Conservation (phyloP, 1,140 invertebrate species). For the Eumeta japonica region DNA sequence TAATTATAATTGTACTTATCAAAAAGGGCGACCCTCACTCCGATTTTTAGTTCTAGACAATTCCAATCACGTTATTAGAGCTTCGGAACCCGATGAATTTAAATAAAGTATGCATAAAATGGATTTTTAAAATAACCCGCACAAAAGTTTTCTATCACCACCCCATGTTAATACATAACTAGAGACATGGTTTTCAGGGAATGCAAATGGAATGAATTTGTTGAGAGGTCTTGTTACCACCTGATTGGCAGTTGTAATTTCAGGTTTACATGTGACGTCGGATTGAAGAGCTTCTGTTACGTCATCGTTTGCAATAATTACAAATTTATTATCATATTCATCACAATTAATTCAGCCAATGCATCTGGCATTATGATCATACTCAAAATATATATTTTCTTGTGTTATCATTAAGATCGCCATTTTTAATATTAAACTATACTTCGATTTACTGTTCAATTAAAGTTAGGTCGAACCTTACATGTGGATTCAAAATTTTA, state of each 20-base stretch:
- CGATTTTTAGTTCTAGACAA: too few species aligned
- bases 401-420: too few species aligned
- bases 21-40: too few species aligned
- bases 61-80: too few species aligned
- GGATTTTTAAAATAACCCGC: conserved; percentile 43
- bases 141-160: conserved; percentile 48
- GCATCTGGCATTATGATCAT: conserved; percentile 43
- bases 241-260: conserved; percentile 33
- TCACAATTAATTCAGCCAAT: conserved; percentile 42
- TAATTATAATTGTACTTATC: too few species aligned
- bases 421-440: too few species aligned
- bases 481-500: too few species aligned
- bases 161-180: conserved; percentile 36
- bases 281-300: conserved; percentile 45
- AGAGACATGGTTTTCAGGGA: conserved; percentile 36
- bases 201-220: conserved; percentile 52
- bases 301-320: conserved; percentile 33
- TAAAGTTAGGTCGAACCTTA: too few species aligned
- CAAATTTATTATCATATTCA: conserved; percentile 24
- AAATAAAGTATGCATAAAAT: conserved; percentile 37
- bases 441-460: too few species aligned
- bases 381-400: too few species aligned
- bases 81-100: conserved; percentile 32
- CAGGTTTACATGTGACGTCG: conserved; percentile 42
- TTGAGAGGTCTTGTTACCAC: conserved; percentile 32